phyloP scores from a whole-genome alignment of 2,888 invertebrate species.

The Caenorhabditis sinica region DNA sequence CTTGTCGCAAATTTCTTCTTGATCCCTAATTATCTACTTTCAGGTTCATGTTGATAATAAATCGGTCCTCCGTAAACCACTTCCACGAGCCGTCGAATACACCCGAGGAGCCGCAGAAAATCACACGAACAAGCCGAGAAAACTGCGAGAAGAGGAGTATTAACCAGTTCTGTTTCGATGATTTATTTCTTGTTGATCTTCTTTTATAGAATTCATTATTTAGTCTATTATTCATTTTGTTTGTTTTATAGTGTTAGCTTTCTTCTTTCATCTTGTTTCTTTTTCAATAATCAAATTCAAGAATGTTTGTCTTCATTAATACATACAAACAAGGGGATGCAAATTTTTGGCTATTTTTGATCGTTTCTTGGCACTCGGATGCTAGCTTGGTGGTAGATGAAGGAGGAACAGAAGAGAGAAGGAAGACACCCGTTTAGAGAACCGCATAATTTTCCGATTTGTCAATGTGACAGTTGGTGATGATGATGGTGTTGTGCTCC shows the following conservation, averaged over 20 bases:
- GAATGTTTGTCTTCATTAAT: conserved; percentile 9
- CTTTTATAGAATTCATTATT: conserved; percentile 6
- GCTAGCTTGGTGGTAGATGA: conserved; percentile 4
- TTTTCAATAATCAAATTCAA: not conserved
- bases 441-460: conserved; percentile 66
- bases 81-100: conserved; percentile 73
- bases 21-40: not conserved
- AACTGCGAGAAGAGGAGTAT: conserved; percentile 78
- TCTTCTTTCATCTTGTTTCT: conserved; percentile 1
- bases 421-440: conserved; percentile 30
- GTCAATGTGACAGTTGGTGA: conserved; percentile 67
- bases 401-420: not conserved
- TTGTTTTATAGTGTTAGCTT: conserved; percentile 24
- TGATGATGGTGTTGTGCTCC: conserved; percentile 66
- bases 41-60: conserved; percentile 68
- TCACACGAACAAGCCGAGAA: conserved; percentile 78
- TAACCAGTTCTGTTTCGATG: conserved; percentile 43
- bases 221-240: not conserved
- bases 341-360: conserved; percentile 46
- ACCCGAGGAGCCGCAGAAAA: conserved; percentile 75
- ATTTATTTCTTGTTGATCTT: conserved; percentile 5
- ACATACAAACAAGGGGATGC: conserved; percentile 31
- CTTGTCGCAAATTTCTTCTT: no score
- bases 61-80: conserved; percentile 76
- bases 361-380: conserved; percentile 31